Evolutionary conservation across 2,113 vertebrate genomes (phyloP), one percentile per base, ranked within the genome.

Genomic region (Gopherus flavomarginatus): DNA sequence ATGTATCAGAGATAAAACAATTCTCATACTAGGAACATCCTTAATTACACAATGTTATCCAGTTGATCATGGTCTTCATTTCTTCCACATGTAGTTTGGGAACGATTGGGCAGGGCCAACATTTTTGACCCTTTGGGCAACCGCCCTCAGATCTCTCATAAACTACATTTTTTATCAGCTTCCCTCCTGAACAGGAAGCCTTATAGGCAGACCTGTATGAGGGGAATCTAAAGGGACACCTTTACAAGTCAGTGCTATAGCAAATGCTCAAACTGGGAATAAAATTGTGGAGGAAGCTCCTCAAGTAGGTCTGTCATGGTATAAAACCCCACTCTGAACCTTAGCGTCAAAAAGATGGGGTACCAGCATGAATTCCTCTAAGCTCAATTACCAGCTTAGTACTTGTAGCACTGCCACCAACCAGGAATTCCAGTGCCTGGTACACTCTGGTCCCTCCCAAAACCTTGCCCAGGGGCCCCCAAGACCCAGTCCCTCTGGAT

Each of bases 1-100:
- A 14, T 2, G 54, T 2, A 80, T 8, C 49, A 95, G 94, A 57
- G 69, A 89, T 83, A 92, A 77, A 90, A 83, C 2, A 90, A 26
- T 11, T 5, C 35, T 88, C 29, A 78, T 49, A 56, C 75, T 44
- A 90, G 38, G 88, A 89, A 81, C 14, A 53, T 0, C 3, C 75
- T 75, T 90, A 89, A 89, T 10, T 86, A 81, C 72, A 83, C 83
- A 78, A 24, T 54, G 22, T 83, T 92, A 90, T 86, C 50, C 83
- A 86, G 44, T 85, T 90, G 35, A 72, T 38, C n/a, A 72, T 38
- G 22, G 72, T 50, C 87, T 92, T 89, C 7, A 81, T 96, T 91
- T 72, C 81, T 96, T 79, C 62, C 57, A 57, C 83, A 90, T 77
- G 14, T n/a, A 93, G 80, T 56, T 72, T 12, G 10, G 3, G 42